These are phyloP conservation scores for Pavo muticus DNA, from an alignment of 2,113 vertebrate genomes.

Conservation along the genomic window DNA sequence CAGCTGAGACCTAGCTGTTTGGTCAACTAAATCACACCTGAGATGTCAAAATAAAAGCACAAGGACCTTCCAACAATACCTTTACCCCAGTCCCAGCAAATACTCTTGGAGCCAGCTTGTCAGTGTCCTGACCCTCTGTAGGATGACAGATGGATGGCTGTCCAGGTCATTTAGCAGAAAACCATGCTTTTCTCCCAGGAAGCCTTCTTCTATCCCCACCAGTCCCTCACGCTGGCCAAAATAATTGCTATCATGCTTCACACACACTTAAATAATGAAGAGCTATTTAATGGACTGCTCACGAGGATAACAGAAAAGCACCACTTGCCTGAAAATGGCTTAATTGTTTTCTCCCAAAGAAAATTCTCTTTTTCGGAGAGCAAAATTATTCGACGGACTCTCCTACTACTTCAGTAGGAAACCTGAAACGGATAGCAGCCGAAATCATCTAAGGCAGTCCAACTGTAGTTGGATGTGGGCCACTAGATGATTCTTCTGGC, in stretches of 20 bases:
- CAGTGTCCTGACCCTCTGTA: background rate
- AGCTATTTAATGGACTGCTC: background rate
- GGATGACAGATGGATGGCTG: background rate
- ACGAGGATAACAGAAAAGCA: background rate
- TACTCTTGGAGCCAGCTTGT: background rate
- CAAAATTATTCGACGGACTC: background rate
- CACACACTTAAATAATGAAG: background rate
- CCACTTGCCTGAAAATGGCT: background rate
- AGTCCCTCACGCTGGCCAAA: background rate
- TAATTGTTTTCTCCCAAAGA: background rate
- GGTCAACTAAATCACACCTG: background rate
- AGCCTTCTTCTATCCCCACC: background rate
- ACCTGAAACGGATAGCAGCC: background rate
- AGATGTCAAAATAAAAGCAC: background rate
- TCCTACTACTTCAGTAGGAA: background rate
- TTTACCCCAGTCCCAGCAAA: background rate
- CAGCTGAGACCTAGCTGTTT: background rate
- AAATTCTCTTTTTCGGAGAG: background rate
- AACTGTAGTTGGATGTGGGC: conserved; percentile 12
- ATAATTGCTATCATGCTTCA: background rate
- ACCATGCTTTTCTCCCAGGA: background rate
- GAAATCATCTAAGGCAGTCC: conserved; percentile 15
- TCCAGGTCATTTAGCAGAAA: background rate
- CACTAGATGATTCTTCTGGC: conserved; percentile 49
- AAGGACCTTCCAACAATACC: background rate